Evolutionary conservation across 92 coral and sea anemone genomes (phyloP), one percentile per base, ranked within the genome.

Genomic region (Bergia sp.): DNA sequence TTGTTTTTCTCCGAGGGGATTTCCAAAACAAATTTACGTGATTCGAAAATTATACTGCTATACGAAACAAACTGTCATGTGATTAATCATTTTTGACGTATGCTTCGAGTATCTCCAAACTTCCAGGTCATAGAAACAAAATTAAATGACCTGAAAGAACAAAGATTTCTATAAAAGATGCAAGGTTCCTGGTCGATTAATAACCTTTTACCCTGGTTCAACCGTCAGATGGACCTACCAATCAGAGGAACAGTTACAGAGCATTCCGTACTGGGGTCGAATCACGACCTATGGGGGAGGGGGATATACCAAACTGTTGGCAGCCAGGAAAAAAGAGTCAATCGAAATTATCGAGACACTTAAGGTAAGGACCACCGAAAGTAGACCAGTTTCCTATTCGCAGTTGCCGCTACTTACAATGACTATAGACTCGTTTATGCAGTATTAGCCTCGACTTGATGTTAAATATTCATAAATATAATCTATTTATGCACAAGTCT

Each of bases 251-350:
- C 38, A 82, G 58, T 83, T 91, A 21, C 72, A 91, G 50, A 82
- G 93, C 39, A 86, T 89, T 45, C 87, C 86, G 16, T 71, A 87
- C 80, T 91, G 93, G 93, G 93, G 93, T 12, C 93, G 85, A 43
- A 71, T 91, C 57, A 79, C 91, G 8, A 91, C 93, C 36, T 91
- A 91, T 76, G 77, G 74, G 61, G 93, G 93, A 11, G 93, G 93
- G 5, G 93, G 93, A 38, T 91, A 87, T 66, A 91, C 93, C 7
- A 87, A 91, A 67, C 71, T 91, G 78, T 86, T 91, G 76, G 40
- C 80, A 50, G 88, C 69, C 41, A 87, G 88, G 41, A 82, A 82
- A 23, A 86, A 45, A 37, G 90, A 88, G 4, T 78, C 88, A 81
- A 47, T 57, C 13, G 64, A n/a, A 40, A 82, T 91, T 41, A 18